A percentile compares a stretch with the other conserved stretches of the same genome.
Conservation (phyloP, 2,888 invertebrate species). For the Volucella inanis region DNA sequence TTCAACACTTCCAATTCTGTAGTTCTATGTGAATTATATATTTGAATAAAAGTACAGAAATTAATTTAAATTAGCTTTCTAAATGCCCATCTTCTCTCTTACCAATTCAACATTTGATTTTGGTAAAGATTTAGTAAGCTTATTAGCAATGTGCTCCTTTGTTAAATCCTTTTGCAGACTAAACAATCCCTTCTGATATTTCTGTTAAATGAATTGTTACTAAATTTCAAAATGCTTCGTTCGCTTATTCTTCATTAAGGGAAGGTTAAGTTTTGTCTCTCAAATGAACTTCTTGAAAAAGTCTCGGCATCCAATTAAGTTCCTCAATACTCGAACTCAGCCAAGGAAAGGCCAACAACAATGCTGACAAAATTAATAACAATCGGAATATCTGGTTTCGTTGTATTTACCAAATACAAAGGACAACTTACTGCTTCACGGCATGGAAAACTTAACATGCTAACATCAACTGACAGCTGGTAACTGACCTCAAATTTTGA, state of each 20-base stretch:
- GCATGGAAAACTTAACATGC: constrained; percentile 8
- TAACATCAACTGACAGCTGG: constrained; percentile 10
- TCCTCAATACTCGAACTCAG: constrained; percentile 78
- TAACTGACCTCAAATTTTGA: constrained; percentile 10
- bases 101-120: too few relatives aligned
- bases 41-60: too few relatives aligned
- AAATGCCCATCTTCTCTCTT: too few relatives aligned
- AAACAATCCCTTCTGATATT: too few relatives aligned
- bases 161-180: too few relatives aligned
- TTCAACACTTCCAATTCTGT: too few relatives aligned
- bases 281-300: constrained; percentile 5
- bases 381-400: constrained; percentile 44
- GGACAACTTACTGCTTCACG: constrained; percentile 56
- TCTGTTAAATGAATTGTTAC: constrained; percentile 40
- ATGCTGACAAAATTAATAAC: constrained; percentile 28
- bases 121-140: too few relatives aligned
- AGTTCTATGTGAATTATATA: too few relatives aligned
- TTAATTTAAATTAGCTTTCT: too few relatives aligned
- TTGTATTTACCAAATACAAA: constrained; percentile 49
- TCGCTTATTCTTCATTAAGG: constrained; percentile 70
- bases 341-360: constrained; percentile 75
- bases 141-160: too few relatives aligned
- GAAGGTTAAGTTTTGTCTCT: constrained; percentile 33
- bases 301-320: constrained; percentile 58
- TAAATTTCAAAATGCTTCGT: constrained; percentile 61